Percentiles rank a stretch among this genome's conserved stretches.
phyloP scores from a whole-genome alignment of 2,113 vertebrate genomes.

The Misgurnus anguillicaudatus region DNA sequence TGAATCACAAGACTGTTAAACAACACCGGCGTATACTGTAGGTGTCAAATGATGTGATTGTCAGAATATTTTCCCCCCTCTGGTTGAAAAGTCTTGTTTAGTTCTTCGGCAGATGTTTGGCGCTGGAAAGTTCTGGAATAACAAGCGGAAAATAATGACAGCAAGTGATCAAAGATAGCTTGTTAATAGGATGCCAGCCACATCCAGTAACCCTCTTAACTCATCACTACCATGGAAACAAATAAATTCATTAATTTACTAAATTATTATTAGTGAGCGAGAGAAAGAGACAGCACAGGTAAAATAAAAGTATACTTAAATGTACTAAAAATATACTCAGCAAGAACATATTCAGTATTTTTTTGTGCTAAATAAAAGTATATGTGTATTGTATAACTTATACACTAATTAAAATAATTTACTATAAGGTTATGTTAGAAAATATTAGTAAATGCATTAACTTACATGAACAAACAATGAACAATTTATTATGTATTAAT shows the following conservation, averaged over 20 bases:
- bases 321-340: too few species aligned
- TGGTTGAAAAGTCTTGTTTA: background rate
- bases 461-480: too few species aligned
- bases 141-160: background rate
- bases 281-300: background rate
- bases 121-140: background rate
- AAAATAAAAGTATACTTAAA: too few species aligned
- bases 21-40: background rate
- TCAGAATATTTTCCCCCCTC: background rate
- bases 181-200: background rate
- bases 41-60: constrained; percentile 1
- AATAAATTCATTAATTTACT: background rate
- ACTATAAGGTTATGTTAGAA: too few species aligned
- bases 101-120: background rate
- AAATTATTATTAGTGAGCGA: constrained; percentile 1
- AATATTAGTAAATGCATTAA: too few species aligned
- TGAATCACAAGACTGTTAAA: constrained; percentile 1
- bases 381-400: too few species aligned
- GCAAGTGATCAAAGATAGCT: constrained; percentile 12
- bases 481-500: too few species aligned
- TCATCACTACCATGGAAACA: background rate
- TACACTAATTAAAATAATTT: too few species aligned
- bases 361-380: too few species aligned
- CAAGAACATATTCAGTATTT: too few species aligned
- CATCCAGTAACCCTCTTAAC: background rate